Evolutionary conservation across 2,113 vertebrate genomes (phyloP).

Genomic region (Equus quagga): DNA sequence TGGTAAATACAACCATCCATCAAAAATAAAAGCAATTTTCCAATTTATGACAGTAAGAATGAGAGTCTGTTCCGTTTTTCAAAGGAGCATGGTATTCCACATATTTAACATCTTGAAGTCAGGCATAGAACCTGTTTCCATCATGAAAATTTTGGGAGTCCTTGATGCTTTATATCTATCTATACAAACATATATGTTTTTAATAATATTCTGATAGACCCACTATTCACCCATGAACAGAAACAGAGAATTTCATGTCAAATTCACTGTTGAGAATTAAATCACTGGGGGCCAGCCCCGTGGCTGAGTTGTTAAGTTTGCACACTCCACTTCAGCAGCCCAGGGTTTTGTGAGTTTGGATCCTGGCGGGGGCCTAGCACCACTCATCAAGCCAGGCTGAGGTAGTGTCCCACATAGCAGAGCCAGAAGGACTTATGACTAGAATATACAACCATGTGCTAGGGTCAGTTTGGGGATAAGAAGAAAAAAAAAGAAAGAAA

Average conservation of each 20-base stretch:
- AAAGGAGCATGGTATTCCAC: slow-evolving; percentile 29
- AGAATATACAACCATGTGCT: no score
- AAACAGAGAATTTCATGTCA: background rate
- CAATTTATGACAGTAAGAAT: background rate
- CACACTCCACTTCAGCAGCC: no score
- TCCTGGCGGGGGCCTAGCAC: no score
- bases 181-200: background rate
- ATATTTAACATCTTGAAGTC: background rate
- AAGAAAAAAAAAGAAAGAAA: no score
- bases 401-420: no score
- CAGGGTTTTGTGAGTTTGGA: no score
- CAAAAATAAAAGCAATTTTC: slow-evolving; percentile 67
- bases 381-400: no score
- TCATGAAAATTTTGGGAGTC: background rate
- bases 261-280: no score
- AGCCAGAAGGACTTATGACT: no score
- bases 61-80: slow-evolving; percentile 47
- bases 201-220: background rate
- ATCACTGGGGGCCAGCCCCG: no score
- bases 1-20: slow-evolving; percentile 13
- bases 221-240: background rate
- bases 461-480: no score
- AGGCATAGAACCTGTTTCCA: slow-evolving; percentile 7
- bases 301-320: no score
- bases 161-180: background rate